These are phyloP conservation scores for Hedya salicella DNA, from an alignment of 2,888 invertebrate genomes.

Conservation along the genomic window DNA sequence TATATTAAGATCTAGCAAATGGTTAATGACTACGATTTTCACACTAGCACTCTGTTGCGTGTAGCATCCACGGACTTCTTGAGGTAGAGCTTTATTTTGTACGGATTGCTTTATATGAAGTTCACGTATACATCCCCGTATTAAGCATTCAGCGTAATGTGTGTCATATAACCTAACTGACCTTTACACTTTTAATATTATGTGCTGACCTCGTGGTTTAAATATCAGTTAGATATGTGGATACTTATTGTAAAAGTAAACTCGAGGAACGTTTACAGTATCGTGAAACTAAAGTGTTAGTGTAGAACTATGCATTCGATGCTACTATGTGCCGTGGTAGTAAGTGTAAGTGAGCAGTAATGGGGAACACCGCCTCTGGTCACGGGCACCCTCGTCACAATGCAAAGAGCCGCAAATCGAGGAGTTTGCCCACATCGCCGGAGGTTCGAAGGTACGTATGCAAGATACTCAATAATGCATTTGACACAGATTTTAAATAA, in stretches of 20 bases:
- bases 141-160: too few species aligned
- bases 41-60: too few species aligned
- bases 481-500: background rate
- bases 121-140: too few species aligned
- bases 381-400: conserved; percentile 71
- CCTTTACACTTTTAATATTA: too few species aligned
- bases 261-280: background rate
- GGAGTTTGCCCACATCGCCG: conserved; percentile 92
- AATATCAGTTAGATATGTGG: background rate
- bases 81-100: too few species aligned
- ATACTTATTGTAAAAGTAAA: background rate
- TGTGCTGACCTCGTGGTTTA: background rate
- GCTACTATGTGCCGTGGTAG: conserved; percentile 24
- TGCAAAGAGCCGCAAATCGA: conserved; percentile 84
- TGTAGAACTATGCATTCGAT: background rate
- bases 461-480: background rate
- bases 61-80: too few species aligned
- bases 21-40: too few species aligned
- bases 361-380: conserved; percentile 80
- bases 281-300: background rate
- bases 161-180: too few species aligned
- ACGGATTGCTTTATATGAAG: too few species aligned
- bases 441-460: conserved; percentile 88
- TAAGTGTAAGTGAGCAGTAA: conserved; percentile 52
- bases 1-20: too few species aligned